Evolutionary conservation across 2,113 vertebrate genomes (phyloP), one percentile per base, ranked within the genome.

Genomic region (Gymnorhina tibicen): DNA sequence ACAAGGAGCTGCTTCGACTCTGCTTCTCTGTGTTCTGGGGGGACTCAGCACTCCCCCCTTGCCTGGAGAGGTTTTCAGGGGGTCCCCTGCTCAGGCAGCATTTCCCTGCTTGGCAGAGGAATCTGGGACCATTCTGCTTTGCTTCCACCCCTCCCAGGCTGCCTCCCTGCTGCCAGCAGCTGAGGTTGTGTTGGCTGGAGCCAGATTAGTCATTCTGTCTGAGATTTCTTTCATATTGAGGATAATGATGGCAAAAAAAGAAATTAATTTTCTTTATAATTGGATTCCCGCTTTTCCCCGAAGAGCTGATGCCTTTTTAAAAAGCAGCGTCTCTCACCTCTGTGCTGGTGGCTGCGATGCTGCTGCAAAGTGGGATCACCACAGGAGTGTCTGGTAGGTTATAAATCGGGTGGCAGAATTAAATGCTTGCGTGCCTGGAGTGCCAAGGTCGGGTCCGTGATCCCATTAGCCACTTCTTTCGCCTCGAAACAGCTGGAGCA

Each of bases 181-280:
- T 66, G 82, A 93, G 55, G 63, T 63, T 74, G 64, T 33, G 79
- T 67, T 83, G 81, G 72, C 75, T 78, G 74, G 66, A 89, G 80
- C 53, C 92, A 58, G 85, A 42, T 84, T 53, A 92, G 68, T 75
- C 63, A 35, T 81, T 95, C 79, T 89, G 79, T 59, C 92, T 46
- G 91, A 47, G 91, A 89, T 72, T 77, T 77, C 67, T 83, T 95
- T 95, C 82, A 33, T 72, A 75, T 12, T 60, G 69, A 91, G 89
- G 80, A 78, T 91, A 95, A 93, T 16, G 68, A 89, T 30, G 64
- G 62, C 37, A 79, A 90, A 93, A 83, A 90, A 89, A 49, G 3
- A 87, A 94, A 93, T 93, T 96, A 35, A 91, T 96, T 96, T 93
- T 62, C 78, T 47, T 74, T 42, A 10, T 90, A 91, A 96, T 94